A percentile compares a stretch with the other conserved stretches of the same genome.
Conservation (phyloP, 2,888 invertebrate species). For the Mactromeris polynyma region DNA sequence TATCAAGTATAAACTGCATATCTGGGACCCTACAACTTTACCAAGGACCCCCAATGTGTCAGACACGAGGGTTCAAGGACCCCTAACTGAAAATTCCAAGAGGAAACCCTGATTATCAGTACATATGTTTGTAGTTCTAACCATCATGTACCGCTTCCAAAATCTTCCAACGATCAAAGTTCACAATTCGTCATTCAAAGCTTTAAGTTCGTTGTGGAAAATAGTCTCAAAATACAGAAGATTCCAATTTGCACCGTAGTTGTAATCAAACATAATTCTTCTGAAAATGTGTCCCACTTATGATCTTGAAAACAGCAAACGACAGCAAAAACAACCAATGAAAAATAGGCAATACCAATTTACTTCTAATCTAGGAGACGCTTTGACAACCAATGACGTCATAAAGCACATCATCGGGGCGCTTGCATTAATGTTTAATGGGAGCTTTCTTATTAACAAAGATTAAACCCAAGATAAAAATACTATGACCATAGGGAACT, state of each 20-base stretch:
- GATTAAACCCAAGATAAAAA: conserved; percentile 27
- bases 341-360: conserved; percentile 22
- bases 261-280: neutral
- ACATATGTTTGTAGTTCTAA: too few relatives aligned
- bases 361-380: neutral
- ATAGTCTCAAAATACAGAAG: neutral
- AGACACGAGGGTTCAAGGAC: too few relatives aligned
- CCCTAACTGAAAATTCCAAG: too few relatives aligned
- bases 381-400: conserved; percentile 45
- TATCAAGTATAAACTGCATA: too few relatives aligned
- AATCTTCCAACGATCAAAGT: too few relatives aligned
- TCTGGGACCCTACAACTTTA: too few relatives aligned
- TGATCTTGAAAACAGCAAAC: conserved; percentile 16
- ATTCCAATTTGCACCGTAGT: neutral
- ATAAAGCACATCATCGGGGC: neutral
- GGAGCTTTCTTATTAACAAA: conserved; percentile 32
- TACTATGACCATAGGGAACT: conserved; percentile 8
- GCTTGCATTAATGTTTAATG: conserved; percentile 36
- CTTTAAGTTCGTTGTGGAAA: neutral
- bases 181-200: too few relatives aligned
- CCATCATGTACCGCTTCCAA: too few relatives aligned
- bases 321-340: neutral
- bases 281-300: neutral
- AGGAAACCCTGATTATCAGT: too few relatives aligned
- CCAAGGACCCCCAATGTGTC: too few relatives aligned